Conservation (phyloP, 2,113 vertebrate species). For the Delphinapterus leucas region DNA sequence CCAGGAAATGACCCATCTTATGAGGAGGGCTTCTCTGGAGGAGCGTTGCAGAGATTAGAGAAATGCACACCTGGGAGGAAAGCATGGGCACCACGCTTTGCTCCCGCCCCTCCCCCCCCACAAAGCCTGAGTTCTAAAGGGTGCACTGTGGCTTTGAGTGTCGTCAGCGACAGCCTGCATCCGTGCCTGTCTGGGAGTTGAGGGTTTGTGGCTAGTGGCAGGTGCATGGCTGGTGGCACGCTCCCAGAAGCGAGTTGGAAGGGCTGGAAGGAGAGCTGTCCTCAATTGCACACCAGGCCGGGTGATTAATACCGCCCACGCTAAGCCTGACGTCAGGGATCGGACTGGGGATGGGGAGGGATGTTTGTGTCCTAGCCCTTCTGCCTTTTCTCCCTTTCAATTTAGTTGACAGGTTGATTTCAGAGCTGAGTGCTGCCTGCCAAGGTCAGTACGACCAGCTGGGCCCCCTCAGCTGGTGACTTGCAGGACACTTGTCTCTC, state of each 20-base stretch:
- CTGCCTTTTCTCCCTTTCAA: slow-evolving; percentile 43
- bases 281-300: slow-evolving; percentile 38
- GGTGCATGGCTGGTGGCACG: slow-evolving; percentile 65
- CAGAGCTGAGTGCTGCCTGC: slow-evolving; percentile 11
- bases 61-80: neutral
- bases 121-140: neutral
- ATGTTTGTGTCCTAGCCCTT: slow-evolving; percentile 14
- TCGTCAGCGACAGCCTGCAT: slow-evolving; percentile 8
- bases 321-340: slow-evolving; percentile 32
- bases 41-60: neutral
- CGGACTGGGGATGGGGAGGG: neutral
- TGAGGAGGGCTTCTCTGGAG: neutral
- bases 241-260: slow-evolving; percentile 64
- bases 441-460: slow-evolving; percentile 23
- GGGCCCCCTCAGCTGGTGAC: neutral
- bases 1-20: slow-evolving; percentile 69
- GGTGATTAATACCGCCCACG: slow-evolving; percentile 45
- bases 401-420: slow-evolving; percentile 61
- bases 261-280: slow-evolving; percentile 42
- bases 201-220: slow-evolving; percentile 74
- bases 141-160: neutral
- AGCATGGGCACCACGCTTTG: neutral
- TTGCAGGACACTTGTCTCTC: neutral
- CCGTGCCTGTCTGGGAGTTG: slow-evolving; percentile 61
- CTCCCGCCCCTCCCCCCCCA: too few species aligned